Evolutionary conservation across 92 coral and sea anemone genomes (phyloP).

Genomic region (Epizoanthus rinbou): DNA sequence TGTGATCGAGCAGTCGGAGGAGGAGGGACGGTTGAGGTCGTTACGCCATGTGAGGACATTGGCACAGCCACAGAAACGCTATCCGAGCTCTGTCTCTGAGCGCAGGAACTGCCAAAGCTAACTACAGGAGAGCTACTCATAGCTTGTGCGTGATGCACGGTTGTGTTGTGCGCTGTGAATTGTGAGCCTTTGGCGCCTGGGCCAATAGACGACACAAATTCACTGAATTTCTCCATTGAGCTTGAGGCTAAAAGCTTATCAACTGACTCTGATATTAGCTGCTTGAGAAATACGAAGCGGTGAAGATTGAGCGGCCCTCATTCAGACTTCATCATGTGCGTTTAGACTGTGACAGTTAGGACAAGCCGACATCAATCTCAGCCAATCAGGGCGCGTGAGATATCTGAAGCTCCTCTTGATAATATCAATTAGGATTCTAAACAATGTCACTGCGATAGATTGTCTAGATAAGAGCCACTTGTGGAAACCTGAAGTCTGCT

Average conservation of each 20-base stretch:
- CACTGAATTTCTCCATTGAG: slow-evolving; percentile 91
- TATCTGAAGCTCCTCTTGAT: slow-evolving; percentile 44
- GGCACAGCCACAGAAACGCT: slow-evolving; percentile 38
- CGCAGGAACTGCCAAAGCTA: slow-evolving; percentile 28
- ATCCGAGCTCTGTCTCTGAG: slow-evolving; percentile 55
- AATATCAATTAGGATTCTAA: slow-evolving; percentile 37
- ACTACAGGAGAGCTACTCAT: slow-evolving; percentile 48
- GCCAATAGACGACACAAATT: slow-evolving; percentile 82
- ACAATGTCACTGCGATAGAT: slow-evolving; percentile 56
- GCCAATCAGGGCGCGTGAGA: slow-evolving; percentile 49
- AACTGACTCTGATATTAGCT: slow-evolving; percentile 40
- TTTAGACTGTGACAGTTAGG: slow-evolving; percentile 43
- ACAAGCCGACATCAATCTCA: slow-evolving; percentile 44
- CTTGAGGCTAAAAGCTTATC: slow-evolving; percentile 45
- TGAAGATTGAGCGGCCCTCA: slow-evolving; percentile 13
- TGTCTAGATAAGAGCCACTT: slow-evolving; percentile 48
- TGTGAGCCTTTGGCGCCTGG: slow-evolving; percentile 59
- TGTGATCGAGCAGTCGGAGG: slow-evolving; percentile 48
- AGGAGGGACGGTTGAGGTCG: slow-evolving; percentile 9
- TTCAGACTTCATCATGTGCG: slow-evolving; percentile 58
- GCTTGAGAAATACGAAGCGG: slow-evolving; percentile 41
- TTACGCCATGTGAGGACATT: slow-evolving; percentile 31
- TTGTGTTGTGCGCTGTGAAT: slow-evolving; percentile 54
- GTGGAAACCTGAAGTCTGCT: slow-evolving; percentile 31
- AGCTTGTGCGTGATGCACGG: slow-evolving; percentile 55